Conservation (phyloP, 2,888 invertebrate genomes). For the Latheticus oryzae region DNA sequence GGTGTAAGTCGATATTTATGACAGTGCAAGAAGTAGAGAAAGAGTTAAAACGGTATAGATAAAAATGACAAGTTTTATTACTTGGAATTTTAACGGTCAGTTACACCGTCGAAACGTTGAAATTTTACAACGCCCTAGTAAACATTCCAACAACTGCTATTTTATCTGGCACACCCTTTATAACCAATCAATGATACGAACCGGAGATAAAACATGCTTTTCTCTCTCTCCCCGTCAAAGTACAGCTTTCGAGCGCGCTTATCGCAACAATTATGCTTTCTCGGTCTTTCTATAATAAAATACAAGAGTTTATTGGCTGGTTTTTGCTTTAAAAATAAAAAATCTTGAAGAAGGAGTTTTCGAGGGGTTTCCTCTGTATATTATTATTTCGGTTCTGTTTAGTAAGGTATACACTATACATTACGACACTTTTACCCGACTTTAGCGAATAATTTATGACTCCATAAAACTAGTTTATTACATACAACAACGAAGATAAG, state of each 20-base stretch:
- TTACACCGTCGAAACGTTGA: slow-evolving; percentile 54
- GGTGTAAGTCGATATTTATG: slow-evolving; percentile 37
- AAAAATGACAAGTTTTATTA: slow-evolving; percentile 56
- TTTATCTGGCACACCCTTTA: slow-evolving; percentile 51
- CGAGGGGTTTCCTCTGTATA: too few relatives aligned
- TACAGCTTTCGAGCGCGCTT: slow-evolving; percentile 32
- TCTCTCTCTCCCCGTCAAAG: slow-evolving; percentile 14
- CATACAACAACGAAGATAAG: too few relatives aligned
- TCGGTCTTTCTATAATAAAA: slow-evolving; percentile 23
- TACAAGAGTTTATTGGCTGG: not conserved
- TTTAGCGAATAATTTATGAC: too few relatives aligned
- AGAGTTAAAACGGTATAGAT: slow-evolving; percentile 45
- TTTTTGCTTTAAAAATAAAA: too few relatives aligned
- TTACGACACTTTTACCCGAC: too few relatives aligned
- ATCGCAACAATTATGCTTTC: slow-evolving; percentile 37
- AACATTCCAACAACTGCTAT: slow-evolving; percentile 45
- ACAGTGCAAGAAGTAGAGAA: slow-evolving; percentile 27
- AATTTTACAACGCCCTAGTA: slow-evolving; percentile 49
- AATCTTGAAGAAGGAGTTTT: too few relatives aligned
- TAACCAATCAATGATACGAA: slow-evolving; percentile 53
- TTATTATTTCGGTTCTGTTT: too few relatives aligned
- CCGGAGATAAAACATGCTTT: slow-evolving; percentile 46
- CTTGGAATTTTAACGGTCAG: slow-evolving; percentile 57
- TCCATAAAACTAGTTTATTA: too few relatives aligned
- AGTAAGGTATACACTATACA: too few relatives aligned